Conservation (phyloP, 2,113 vertebrate genomes). For the Chiloscyllium plagiosum region DNA sequence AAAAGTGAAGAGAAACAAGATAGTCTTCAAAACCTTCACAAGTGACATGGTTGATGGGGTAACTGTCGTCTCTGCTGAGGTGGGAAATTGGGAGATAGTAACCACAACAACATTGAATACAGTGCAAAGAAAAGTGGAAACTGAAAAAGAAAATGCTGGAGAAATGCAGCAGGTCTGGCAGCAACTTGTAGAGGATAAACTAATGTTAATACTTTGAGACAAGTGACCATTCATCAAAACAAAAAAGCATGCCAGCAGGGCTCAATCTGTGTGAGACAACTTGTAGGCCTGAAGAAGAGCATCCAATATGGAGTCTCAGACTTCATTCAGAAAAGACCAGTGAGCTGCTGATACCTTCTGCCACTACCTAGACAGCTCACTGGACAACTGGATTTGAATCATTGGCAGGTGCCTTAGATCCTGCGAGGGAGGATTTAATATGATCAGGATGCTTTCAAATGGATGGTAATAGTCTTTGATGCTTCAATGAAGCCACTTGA, state of each 20-base stretch:
- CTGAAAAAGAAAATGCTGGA: no score
- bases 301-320: not conserved
- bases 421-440: not conserved
- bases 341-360: not conserved
- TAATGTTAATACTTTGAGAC: no score
- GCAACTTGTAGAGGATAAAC: no score
- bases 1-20: not conserved
- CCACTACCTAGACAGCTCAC: not conserved
- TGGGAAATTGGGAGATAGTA: not conserved
- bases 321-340: not conserved
- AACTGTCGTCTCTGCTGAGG: not conserved
- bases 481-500: not conserved
- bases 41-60: not conserved
- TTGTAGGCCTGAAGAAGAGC: not conserved
- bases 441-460: not conserved
- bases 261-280: not conserved
- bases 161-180: no score
- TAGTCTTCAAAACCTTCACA: not conserved
- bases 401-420: not conserved
- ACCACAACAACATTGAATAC: not conserved
- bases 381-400: not conserved
- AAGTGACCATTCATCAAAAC: no score
- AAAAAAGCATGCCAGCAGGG: not conserved
- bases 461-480: not conserved
- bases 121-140: not conserved